Evolutionary conservation across 2,113 vertebrate genomes (phyloP).

Genomic region (Pedetes capensis): DNA sequence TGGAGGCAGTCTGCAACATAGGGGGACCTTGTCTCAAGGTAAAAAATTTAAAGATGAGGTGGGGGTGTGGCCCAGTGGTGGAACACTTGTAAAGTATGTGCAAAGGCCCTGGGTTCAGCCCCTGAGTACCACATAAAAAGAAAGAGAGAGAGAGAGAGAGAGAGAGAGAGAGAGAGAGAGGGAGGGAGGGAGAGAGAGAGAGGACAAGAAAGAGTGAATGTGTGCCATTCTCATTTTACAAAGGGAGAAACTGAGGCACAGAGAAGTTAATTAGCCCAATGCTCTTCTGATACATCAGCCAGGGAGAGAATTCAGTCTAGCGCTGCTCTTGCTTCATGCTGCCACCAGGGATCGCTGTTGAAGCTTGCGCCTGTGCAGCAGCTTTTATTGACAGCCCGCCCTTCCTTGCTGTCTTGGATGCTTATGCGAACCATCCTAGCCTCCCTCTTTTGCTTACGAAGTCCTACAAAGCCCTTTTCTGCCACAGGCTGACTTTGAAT

Average conservation of each 20-base stretch:
- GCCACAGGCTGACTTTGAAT: neutral
- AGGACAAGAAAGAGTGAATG: too few species aligned
- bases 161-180: too few species aligned
- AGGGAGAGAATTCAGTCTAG: fast-evolving
- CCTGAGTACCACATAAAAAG: neutral
- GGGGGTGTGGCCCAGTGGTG: neutral
- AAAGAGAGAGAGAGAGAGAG: too few species aligned
- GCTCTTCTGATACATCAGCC: neutral
- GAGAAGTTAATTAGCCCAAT: fast-evolving
- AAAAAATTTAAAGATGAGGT: too few species aligned
- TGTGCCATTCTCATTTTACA: neutral
- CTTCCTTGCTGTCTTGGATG: neutral
- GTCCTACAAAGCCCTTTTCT: neutral
- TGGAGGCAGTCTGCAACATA: too few species aligned
- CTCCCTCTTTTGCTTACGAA: neutral
- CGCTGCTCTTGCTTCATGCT: neutral
- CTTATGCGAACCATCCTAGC: neutral
- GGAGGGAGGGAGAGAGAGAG: too few species aligned
- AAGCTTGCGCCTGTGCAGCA: neutral
- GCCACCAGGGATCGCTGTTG: neutral
- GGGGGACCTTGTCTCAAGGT: neutral
- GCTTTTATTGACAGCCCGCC: neutral
- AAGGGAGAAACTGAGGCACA: neutral
- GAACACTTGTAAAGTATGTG: neutral
- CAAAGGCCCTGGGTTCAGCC: neutral